Percentiles rank a stretch among this genome's conserved stretches.
Evolutionary conservation across 2,113 vertebrate species (phyloP).

Genomic region (Pimephales promelas): DNA sequence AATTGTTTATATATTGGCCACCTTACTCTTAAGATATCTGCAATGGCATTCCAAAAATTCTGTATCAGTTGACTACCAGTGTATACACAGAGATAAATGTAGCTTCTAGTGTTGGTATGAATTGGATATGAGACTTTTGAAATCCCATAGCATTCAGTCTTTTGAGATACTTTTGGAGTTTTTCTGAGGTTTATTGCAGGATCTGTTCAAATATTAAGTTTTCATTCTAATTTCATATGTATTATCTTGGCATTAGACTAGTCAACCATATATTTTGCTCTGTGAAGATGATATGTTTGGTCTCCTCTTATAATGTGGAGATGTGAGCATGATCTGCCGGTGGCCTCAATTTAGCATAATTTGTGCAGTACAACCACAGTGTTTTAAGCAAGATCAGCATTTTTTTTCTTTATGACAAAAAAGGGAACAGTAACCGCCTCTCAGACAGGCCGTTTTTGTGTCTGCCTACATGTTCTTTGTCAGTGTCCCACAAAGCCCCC

Average conservation of each 20-base stretch:
- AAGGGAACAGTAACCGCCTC: slow-evolving; percentile 17
- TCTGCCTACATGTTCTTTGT: not conserved
- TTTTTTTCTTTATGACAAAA: slow-evolving; percentile 13
- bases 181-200: not conserved
- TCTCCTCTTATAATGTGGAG: not conserved
- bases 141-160: not conserved
- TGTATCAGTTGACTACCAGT: no score
- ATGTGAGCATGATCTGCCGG: not conserved
- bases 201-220: slow-evolving; percentile 2
- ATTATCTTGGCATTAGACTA: not conserved
- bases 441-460: not conserved
- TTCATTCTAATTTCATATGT: no score
- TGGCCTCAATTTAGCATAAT: slow-evolving; percentile 10
- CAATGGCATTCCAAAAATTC: no score
- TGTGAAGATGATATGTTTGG: slow-evolving; percentile 3
- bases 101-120: not conserved
- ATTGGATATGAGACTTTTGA: not conserved
- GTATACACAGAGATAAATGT: not conserved
- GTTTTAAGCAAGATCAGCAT: slow-evolving; percentile 18
- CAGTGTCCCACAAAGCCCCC: slow-evolving; percentile 36
- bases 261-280: slow-evolving; percentile 3
- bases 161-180: not conserved
- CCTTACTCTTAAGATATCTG: no score
- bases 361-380: slow-evolving; percentile 14
- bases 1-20: no score